Evolutionary conservation across 2,113 vertebrate species (phyloP), one percentile per base, ranked within the genome.

Genomic region (Scomber scombrus): DNA sequence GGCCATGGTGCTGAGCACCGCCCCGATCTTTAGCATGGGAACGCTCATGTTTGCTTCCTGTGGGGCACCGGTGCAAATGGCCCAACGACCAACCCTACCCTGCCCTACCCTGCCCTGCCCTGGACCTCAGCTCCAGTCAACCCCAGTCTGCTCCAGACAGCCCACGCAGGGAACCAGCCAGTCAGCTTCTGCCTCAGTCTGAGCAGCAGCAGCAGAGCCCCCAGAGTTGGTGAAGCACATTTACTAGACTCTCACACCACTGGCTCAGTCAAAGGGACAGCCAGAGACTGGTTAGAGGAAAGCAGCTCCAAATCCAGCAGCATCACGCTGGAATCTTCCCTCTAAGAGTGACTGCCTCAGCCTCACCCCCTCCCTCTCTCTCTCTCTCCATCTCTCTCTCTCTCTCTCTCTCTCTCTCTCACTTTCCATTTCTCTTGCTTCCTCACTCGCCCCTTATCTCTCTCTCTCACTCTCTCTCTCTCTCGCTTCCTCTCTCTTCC

Each of bases 1-100:
- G 86, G 96, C 96, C 96, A 97, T 96, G 77, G 96, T 97, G 95
- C 96, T 97, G 91, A 97, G 96, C 94, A 97, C 96, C 85, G 96
- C 96, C 78, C 96, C 96, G 63, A 97, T 96, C 93, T 97, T 97
- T 80, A 97, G 91, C 94, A 97, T 94, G 60, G 96, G 96, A 75
- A 97, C 96, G 40, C 93, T 96, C 96, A 97, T 96, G 82, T 89
- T 92, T 87, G 83, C 88, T 89, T 91, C 88, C 91, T 75, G 73
- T 81, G 82, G 82, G 86, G 82, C 81, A 81, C 83, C 86, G 76
- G 90, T 63, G 84, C 90, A 82, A 80, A 80, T 64, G 86, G 91
- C 92, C 92, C 89, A 62, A 68, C 75, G 86, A 82, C 89, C 89
- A 57, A 76, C 85, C 85, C 84, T 88, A 26, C 88, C 88, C 92